phyloP scores from a whole-genome alignment of 1,140 invertebrate genomes.

The Conus betulinus region DNA sequence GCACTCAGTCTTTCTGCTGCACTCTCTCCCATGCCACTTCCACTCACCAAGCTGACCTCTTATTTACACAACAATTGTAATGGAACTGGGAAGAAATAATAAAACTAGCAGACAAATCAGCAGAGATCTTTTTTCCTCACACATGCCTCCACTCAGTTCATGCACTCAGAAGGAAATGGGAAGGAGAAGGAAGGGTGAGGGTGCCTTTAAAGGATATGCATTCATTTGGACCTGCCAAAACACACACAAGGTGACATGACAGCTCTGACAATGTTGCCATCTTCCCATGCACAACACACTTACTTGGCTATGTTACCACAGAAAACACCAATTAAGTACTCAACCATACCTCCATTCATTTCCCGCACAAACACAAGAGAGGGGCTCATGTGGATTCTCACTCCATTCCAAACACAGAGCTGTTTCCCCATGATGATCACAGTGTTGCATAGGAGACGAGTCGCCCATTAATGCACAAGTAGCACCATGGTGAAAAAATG shows the following conservation, averaged over 20 bases:
- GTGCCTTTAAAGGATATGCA: neutral
- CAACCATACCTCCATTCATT: neutral
- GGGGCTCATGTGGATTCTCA: neutral
- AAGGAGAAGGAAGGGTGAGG: neutral
- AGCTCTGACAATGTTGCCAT: neutral
- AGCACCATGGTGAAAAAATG: constrained; percentile 35
- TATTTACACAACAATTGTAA: constrained; percentile 22
- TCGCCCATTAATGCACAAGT: constrained; percentile 32
- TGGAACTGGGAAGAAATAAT: neutral
- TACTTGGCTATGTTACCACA: neutral
- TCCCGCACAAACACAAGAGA: neutral
- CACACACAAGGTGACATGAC: constrained; percentile 24
- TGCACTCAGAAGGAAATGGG: neutral
- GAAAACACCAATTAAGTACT: constrained; percentile 6
- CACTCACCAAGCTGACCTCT: neutral
- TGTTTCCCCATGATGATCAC: constrained; percentile 32
- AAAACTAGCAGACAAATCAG: constrained; percentile 16
- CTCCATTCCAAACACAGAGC: constrained; percentile 32
- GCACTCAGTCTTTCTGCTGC: constrained; percentile 15
- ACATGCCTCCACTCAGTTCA: neutral
- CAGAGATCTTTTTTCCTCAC: constrained; percentile 30
- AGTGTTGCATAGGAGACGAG: constrained; percentile 37
- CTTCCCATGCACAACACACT: neutral
- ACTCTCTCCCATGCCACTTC: neutral
- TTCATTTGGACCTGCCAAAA: constrained; percentile 39